Evolutionary conservation across 2,113 vertebrate genomes (phyloP), one percentile per base, ranked within the genome.

Genomic region (Oryzias curvinotus): DNA sequence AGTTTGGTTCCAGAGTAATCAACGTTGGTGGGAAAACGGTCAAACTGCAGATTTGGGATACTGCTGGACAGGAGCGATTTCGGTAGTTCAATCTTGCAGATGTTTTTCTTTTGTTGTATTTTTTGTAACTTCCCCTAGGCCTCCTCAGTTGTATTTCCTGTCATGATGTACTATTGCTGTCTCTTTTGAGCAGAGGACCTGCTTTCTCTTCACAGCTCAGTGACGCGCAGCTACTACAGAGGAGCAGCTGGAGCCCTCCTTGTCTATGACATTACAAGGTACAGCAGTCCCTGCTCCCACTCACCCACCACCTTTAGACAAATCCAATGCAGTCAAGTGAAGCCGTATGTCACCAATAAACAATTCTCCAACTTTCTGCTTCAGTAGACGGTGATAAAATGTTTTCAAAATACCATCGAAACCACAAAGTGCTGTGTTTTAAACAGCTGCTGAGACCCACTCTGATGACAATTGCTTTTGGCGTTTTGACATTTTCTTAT

Each of bases 41-140:
- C 73, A 97, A 97, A 71, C 91, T 97, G 61, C 96, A 97, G 91
- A 96, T 97, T 68, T 97, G 96, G 96, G 95, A 97, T 80, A 97
- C 95, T 0, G 95, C 95, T 0, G 95, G 95, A 44, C 95, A 97
- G 80, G 95, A 96, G 56, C 90, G 96, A 44, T 96, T 97, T 84
- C 93, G 96, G 96, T 96, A 90, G 66, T 2, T 0, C 14, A 4
- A 19, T 41, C 25, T 58, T 65, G 49, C 47, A 52, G 23, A 30
- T 13, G 43, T 25, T 12, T 30, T 23, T 65, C n/a, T n/a, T n/a
- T n/a, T n/a, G n/a, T 25, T 36, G 2, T 3, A 1, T 26, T 2
- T 12, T 18, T 36, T 18, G 21, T 1, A 2, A 5, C 70, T 61
- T n/a, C 56, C 5, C 45, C 16, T 65, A 1, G 26, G 1, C 14